Evolutionary conservation across 30 jellyfish, hydroid and myxozoan species (phyloP).

Genomic region (Morbakka virulenta): DNA sequence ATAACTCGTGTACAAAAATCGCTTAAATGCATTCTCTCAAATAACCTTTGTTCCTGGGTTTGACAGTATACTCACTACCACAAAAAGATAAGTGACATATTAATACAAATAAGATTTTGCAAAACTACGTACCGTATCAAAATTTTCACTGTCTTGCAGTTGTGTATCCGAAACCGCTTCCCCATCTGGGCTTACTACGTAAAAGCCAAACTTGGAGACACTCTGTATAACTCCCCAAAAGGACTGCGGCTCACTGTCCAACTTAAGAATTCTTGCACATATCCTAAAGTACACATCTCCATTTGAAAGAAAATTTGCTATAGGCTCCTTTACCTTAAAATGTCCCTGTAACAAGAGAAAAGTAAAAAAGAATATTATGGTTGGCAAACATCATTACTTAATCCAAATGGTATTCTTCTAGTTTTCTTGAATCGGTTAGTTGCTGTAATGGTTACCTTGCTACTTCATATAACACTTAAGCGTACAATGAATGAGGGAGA

Average conservation of each 20-base stretch:
- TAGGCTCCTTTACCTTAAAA: slow-evolving; percentile 36
- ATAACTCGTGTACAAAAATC: no score
- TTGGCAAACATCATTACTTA: no score
- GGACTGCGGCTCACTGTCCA: slow-evolving; percentile 5
- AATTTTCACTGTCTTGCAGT: slow-evolving; percentile 14
- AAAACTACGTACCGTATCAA: slow-evolving; percentile 52
- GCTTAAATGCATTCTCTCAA: no score
- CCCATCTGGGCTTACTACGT: slow-evolving; percentile 57
- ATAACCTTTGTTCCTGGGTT: no score
- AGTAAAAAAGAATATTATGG: no score
- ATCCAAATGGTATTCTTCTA: no score
- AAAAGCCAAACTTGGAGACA: slow-evolving; percentile 55
- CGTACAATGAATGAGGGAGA: no score
- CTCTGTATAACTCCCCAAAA: slow-evolving; percentile 66
- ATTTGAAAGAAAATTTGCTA: slow-evolving; percentile 34
- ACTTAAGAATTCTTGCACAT: slow-evolving; percentile 16
- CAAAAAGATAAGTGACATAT: no score
- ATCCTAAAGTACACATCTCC: slow-evolving; percentile 45
- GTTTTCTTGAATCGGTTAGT: no score
- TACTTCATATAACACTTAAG: no score
- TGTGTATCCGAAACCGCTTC: slow-evolving; percentile 81
- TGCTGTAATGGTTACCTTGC: no score
- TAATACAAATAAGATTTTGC: not conserved
- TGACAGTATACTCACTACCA: no score
- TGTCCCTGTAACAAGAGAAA: slow-evolving; percentile 24